Conservation (phyloP, 2,888 invertebrate genomes). For the Caenorhabditis sinica region DNA sequence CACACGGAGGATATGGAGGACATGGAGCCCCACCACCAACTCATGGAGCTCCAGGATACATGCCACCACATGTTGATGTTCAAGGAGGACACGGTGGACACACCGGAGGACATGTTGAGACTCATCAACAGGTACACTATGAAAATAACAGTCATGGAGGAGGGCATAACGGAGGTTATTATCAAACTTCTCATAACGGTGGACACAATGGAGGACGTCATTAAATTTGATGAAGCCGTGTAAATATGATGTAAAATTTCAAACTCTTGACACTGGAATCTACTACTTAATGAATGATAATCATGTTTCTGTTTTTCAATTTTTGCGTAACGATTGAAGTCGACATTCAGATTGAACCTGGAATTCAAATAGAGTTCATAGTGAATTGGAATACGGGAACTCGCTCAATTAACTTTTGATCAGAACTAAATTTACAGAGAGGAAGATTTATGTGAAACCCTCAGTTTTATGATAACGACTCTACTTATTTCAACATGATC, state of each 20-base stretch:
- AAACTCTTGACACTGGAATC: too few relatives aligned
- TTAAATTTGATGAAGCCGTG: not conserved
- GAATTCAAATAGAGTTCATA: too few relatives aligned
- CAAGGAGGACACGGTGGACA: constrained; percentile 15
- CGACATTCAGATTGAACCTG: too few relatives aligned
- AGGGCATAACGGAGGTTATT: constrained; percentile 16
- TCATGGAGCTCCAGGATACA: constrained; percentile 49
- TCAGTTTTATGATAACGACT: too few relatives aligned
- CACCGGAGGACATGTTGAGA: not conserved
- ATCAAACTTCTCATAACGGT: constrained; percentile 13
- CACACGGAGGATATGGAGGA: constrained; percentile 12
- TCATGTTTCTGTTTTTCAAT: not conserved
- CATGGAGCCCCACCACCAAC: constrained; percentile 48
- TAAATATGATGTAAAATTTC: not conserved
- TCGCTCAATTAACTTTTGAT: too few relatives aligned
- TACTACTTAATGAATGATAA: constrained; percentile 8
- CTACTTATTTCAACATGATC: too few relatives aligned
- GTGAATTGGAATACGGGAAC: too few relatives aligned
- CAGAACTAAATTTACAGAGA: too few relatives aligned
- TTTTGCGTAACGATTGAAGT: too few relatives aligned
- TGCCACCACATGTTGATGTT: constrained; percentile 28
- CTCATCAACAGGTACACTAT: constrained; percentile 4
- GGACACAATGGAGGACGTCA: constrained; percentile 20
- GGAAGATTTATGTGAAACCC: too few relatives aligned
- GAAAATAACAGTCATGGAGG: not conserved